Conservation (phyloP, 2,797 vertebrate species). For the Astyanax mexicanus region DNA sequence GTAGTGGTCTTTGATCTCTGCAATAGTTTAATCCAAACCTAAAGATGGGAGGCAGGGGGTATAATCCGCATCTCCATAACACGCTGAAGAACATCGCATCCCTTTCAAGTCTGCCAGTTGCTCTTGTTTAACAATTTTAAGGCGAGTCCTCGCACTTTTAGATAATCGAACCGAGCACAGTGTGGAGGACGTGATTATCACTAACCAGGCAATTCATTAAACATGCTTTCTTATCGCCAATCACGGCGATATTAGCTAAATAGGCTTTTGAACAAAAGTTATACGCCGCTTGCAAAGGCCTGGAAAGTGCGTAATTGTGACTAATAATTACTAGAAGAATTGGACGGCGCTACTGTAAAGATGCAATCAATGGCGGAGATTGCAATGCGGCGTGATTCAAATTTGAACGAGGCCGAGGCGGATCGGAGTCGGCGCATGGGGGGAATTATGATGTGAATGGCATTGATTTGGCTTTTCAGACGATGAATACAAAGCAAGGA, state of each 20-base stretch:
- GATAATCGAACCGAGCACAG: neutral
- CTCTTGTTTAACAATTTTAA: neutral
- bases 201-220: slow-evolving; percentile 2
- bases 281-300: neutral
- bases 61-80: slow-evolving; percentile 18
- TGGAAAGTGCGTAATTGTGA: slow-evolving; percentile 28
- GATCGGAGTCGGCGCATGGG: slow-evolving; percentile 26
- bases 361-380: slow-evolving; percentile 44
- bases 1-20: slow-evolving; percentile 47
- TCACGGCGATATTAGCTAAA: neutral
- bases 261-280: slow-evolving; percentile 19
- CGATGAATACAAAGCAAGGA: slow-evolving; percentile 36
- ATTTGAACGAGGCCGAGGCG: slow-evolving; percentile 42
- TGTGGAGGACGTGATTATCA: neutral
- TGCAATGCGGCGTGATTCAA: slow-evolving; percentile 29
- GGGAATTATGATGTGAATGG: slow-evolving; percentile 52
- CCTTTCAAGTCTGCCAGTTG: neutral
- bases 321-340: slow-evolving; percentile 44
- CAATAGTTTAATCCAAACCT: slow-evolving; percentile 31
- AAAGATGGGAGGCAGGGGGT: slow-evolving; percentile 18
- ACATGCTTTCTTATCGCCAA: slow-evolving; percentile 23
- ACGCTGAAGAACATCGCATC: neutral
- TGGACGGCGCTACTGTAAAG: slow-evolving; percentile 41
- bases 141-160: neutral
- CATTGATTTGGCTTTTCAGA: slow-evolving; percentile 46